Evolutionary conservation across 2,113 vertebrate species (phyloP), one percentile per base, ranked within the genome.

Genomic region (Paramormyrops kingsleyae): DNA sequence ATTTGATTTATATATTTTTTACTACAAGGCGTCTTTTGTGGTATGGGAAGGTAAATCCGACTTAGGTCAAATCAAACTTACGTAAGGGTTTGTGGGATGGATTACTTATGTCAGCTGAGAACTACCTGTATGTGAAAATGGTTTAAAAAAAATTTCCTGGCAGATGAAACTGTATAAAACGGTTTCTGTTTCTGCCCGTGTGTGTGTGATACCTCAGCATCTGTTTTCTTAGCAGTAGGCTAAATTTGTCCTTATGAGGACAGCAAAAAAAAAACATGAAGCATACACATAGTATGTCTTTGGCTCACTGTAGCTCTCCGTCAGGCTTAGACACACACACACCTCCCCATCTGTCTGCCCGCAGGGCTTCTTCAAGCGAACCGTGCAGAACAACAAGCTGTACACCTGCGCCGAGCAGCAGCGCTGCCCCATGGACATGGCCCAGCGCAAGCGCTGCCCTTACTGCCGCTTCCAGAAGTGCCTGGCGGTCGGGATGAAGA

Each of bases 331-430:
- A 49, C 83, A 46, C 84, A 77, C 59, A 88, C 66, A 31, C 35
- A 27, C 66, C 19, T 19, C 44, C 62, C 19, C 85, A 83, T 7
- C n/a, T 27, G 12, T 59, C 27, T 19, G 5, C 31, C 70, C 24
- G 3, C 92, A 97, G 96, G 96, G 96, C 87, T 97, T 97, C 92
- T 97, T 97, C 87, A 97, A 97, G 91, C 96, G 96, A 85, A 96
- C 96, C 2, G 96, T 97, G 80, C 96, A 97, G 92, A 97, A 97
- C 88, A 95, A 96, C 94, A 97, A 97, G 90, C 92, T 89, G 74
- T 97, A 97, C 93, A 95, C 92, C 88, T 97, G 96, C 90, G 84
- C 94, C 70, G 96, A 96, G 89, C 93, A 92, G 53, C 95, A 96
- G 90, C 94, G 89, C 90, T 97, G 96, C 91, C 95, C 95, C 50